Evolutionary conservation across 2,888 invertebrate genomes (phyloP).

Genomic region (Lycophotia porphyrea): DNA sequence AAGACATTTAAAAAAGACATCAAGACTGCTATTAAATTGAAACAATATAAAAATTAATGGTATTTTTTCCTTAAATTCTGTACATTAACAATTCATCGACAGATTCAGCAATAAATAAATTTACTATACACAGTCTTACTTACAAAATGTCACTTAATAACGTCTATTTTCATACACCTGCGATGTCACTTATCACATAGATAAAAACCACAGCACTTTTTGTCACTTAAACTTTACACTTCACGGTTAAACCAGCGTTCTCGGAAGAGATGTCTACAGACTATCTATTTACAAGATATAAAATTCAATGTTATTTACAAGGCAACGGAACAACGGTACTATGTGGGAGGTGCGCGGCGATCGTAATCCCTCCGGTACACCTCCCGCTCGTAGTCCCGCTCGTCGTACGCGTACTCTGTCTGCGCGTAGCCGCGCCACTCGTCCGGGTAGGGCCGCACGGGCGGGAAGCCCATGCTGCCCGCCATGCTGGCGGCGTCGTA

Average conservation of each 20-base stretch:
- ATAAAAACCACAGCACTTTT: conserved; percentile 89
- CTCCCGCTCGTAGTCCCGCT: conserved; percentile 89
- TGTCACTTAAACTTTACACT: conserved; percentile 88
- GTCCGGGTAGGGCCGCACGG: conserved; percentile 84
- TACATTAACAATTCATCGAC: conserved; percentile 86
- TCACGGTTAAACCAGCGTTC: conserved; percentile 81
- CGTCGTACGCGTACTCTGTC: conserved; percentile 88
- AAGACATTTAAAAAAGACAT: conserved; percentile 76
- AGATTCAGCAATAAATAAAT: conserved; percentile 88
- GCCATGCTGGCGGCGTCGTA: conserved; percentile 86
- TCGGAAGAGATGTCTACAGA: conserved; percentile 78
- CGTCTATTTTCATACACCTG: conserved; percentile 80
- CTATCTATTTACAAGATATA: conserved; percentile 83
- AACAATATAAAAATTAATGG: conserved; percentile 85
- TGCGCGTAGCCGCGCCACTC: conserved; percentile 88
- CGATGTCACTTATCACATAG: conserved; percentile 88
- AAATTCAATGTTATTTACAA: conserved; percentile 84
- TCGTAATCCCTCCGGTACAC: conserved; percentile 92
- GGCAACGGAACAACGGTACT: conserved; percentile 62
- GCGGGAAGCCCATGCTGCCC: conserved; percentile 88
- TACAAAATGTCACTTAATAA: conserved; percentile 83
- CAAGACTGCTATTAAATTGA: conserved; percentile 84
- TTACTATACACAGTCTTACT: conserved; percentile 88
- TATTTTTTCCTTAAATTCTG: conserved; percentile 82
- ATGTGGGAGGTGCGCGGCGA: conserved; percentile 91